Evolutionary conservation across 2,797 vertebrate genomes (phyloP).

Genomic region (Loris lydekkerianus): DNA sequence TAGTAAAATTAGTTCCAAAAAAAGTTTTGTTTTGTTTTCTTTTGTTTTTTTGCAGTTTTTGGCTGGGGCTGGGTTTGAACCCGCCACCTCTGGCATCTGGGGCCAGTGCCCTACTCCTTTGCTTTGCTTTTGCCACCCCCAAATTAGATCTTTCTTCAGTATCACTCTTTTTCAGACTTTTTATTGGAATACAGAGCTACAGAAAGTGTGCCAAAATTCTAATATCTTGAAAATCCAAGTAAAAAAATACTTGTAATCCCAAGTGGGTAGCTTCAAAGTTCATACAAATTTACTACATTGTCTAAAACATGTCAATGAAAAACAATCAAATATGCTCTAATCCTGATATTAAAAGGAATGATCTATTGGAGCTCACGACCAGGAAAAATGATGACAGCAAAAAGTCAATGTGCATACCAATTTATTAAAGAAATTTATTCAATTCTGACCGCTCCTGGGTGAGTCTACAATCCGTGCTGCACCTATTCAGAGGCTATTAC

Average conservation of each 20-base stretch:
- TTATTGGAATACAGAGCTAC: not conserved
- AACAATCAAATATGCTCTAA: not conserved
- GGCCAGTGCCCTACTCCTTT: no score
- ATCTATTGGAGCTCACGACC: not conserved
- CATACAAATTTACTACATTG: not conserved
- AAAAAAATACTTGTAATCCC: not conserved
- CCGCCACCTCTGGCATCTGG: no score
- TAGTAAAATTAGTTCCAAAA: not conserved
- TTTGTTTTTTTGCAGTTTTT: no score
- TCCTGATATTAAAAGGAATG: not conserved
- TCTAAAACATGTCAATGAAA: conserved; percentile 42
- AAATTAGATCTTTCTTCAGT: conserved; percentile 59
- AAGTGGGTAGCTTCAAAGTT: conserved; percentile 21
- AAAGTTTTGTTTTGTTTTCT: no score
- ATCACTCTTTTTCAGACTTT: not conserved
- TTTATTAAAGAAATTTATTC: not conserved
- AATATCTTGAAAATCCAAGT: conserved; percentile 53
- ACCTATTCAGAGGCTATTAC: not conserved
- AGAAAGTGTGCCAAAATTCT: conserved; percentile 18
- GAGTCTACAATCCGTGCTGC: not conserved
- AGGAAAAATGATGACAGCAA: not conserved
- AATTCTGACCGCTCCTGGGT: conserved; percentile 23
- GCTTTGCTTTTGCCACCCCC: no score
- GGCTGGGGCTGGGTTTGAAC: no score
- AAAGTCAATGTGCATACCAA: not conserved